These are phyloP conservation scores for Bombus impatiens DNA, from an alignment of 1,140 invertebrate species.

Conservation along the genomic window DNA sequence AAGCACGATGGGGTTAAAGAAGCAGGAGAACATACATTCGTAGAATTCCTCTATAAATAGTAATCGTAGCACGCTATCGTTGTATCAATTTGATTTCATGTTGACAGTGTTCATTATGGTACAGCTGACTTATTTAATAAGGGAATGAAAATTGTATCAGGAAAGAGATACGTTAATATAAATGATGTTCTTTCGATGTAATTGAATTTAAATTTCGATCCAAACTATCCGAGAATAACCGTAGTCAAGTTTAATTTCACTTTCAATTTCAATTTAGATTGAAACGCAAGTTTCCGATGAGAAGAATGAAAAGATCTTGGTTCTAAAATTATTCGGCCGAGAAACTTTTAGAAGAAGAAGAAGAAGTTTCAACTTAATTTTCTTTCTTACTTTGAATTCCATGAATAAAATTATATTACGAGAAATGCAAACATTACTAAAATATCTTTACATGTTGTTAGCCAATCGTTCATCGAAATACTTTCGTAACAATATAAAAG, in stretches of 20 bases:
- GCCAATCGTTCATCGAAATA: background rate
- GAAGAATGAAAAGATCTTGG: background rate
- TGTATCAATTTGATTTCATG: background rate
- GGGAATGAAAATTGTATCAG: background rate
- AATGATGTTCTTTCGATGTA: background rate
- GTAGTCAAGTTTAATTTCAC: background rate
- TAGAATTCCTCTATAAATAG: background rate
- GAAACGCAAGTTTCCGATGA: background rate
- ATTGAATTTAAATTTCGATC: conserved; percentile 4
- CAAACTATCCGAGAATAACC: background rate
- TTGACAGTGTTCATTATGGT: background rate
- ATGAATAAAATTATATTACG: background rate
- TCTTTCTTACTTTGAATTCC: background rate
- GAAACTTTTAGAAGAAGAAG: background rate
- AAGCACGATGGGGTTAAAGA: too few species aligned
- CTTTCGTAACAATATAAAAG: too few species aligned
- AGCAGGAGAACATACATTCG: background rate
- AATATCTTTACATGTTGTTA: too few species aligned
- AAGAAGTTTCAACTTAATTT: background rate
- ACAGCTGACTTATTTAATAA: background rate
- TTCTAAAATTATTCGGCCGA: background rate
- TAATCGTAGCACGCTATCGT: background rate
- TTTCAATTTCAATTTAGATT: background rate
- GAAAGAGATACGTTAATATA: background rate
- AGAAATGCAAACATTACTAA: background rate